Evolutionary conservation across 2,888 invertebrate species (phyloP).

Genomic region (Junonia oenone): DNA sequence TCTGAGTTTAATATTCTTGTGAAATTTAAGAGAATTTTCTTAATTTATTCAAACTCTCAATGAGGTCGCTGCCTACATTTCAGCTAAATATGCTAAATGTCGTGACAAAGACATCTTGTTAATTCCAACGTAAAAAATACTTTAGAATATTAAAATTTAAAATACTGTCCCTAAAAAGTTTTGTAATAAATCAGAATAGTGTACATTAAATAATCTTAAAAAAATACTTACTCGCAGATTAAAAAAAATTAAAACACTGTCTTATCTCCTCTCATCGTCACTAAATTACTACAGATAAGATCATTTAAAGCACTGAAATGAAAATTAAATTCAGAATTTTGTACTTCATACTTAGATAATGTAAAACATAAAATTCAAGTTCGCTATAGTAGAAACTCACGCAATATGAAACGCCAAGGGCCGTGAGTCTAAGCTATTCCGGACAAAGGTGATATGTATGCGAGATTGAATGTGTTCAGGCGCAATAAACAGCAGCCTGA

Average conservation of each 20-base stretch:
- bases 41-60: too few species aligned
- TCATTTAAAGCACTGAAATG: background rate
- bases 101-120: too few species aligned
- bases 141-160: too few species aligned
- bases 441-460: conserved; percentile 9
- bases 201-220: too few species aligned
- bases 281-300: background rate
- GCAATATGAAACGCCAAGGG: background rate
- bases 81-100: too few species aligned
- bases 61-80: too few species aligned
- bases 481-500: background rate
- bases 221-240: background rate
- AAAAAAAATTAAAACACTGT: background rate
- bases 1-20: too few species aligned
- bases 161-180: too few species aligned
- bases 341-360: background rate
- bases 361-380: background rate
- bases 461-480: background rate
- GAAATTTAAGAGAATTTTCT: too few species aligned
- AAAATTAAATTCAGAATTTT: background rate
- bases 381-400: background rate
- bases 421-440: background rate
- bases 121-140: too few species aligned
- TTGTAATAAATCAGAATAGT: too few species aligned
- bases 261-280: background rate